Percentiles rank a stretch among this genome's conserved stretches.
phyloP scores from a whole-genome alignment of 1,140 invertebrate species.

The Apis laboriosa region DNA sequence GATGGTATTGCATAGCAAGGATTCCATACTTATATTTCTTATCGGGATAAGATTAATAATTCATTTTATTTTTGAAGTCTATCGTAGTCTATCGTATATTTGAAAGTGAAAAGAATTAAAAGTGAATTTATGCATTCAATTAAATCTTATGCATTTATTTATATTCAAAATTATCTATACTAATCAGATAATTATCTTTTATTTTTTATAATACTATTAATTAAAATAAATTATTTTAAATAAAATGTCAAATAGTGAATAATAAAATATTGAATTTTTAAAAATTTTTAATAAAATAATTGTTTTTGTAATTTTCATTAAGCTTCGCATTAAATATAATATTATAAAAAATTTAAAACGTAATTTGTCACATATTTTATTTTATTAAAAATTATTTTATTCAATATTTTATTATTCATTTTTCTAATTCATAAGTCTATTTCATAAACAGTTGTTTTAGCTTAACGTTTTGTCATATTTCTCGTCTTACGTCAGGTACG shows the following conservation, averaged over 20 bases:
- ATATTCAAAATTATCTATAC: neutral
- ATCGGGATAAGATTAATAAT: neutral
- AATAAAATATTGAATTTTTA: too few relatives aligned
- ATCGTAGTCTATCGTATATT: neutral
- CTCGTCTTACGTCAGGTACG: neutral
- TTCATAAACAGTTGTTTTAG: neutral
- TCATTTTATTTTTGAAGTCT: neutral
- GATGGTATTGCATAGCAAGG: neutral
- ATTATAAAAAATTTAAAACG: neutral
- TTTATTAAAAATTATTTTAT: neutral
- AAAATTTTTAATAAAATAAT: too few relatives aligned
- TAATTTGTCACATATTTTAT: neutral
- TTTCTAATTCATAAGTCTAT: neutral
- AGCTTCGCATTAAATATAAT: too few relatives aligned
- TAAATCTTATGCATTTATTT: neutral
- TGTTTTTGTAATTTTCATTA: too few relatives aligned
- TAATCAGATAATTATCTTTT: neutral
- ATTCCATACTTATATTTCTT: neutral
- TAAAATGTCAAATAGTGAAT: too few relatives aligned
- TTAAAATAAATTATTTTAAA: too few relatives aligned
- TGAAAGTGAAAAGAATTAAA: neutral
- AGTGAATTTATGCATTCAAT: neutral
- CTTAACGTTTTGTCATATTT: neutral
- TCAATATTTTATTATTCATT: neutral
- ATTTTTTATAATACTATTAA: neutral